Percentiles rank a stretch among this genome's conserved stretches.
Conservation (phyloP, 1,140 invertebrate species). For the Mamestra configurata region DNA sequence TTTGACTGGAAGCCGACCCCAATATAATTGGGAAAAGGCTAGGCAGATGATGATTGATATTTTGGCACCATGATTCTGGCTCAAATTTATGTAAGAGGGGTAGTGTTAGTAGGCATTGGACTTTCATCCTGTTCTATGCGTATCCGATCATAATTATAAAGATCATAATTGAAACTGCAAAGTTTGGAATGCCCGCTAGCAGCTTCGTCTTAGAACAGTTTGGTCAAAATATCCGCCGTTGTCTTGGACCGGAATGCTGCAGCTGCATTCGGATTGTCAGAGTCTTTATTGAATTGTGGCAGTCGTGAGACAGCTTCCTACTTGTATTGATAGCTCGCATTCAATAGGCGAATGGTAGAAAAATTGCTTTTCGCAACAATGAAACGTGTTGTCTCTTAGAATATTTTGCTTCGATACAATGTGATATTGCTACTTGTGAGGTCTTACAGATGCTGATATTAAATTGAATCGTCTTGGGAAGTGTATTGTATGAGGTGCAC, state of each 20-base stretch:
- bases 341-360: slow-evolving; percentile 65
- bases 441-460: slow-evolving; percentile 7
- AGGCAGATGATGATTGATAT: no score
- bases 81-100: no score
- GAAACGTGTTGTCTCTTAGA: slow-evolving; percentile 39
- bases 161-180: no score
- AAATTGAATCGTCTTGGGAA: slow-evolving; percentile 1
- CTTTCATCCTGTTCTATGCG: no score
- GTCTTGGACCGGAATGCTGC: slow-evolving; percentile 54
- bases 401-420: slow-evolving; percentile 43
- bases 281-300: slow-evolving; percentile 77
- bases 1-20: no score
- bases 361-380: slow-evolving; percentile 67
- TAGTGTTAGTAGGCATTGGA: no score
- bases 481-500: background rate
- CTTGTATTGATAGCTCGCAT: slow-evolving; percentile 62
- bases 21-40: no score
- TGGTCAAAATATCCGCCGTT: slow-evolving; percentile 10
- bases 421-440: slow-evolving; percentile 15
- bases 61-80: no score
- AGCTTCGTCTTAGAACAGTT: no score
- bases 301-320: slow-evolving; percentile 67
- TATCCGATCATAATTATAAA: no score
- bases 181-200: no score
- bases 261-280: slow-evolving; percentile 60